Percentiles rank a stretch among this genome's conserved stretches.
Conservation (phyloP, 2,797 vertebrate genomes). For the Peromyscus melanophrys region DNA sequence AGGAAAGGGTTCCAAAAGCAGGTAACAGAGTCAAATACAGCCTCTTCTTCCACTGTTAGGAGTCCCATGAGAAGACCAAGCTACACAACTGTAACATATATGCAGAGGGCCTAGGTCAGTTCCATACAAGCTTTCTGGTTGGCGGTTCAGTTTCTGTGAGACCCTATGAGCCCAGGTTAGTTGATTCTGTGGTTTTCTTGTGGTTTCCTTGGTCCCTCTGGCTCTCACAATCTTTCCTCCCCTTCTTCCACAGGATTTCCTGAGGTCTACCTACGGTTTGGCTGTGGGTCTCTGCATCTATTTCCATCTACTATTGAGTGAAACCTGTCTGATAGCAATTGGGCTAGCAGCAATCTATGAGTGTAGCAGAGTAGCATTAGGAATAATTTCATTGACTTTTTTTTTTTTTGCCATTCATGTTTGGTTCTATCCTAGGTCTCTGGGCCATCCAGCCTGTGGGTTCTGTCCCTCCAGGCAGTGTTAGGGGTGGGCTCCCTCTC, state of each 20-base stretch:
- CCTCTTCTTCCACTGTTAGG: not conserved
- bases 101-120: not conserved
- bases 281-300: not conserved
- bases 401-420: not conserved
- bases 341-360: not conserved
- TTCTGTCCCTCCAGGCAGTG: not conserved
- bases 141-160: not conserved
- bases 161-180: not conserved
- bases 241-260: not conserved
- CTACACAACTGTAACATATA: not conserved
- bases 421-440: not conserved
- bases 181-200: not conserved
- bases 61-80: not conserved
- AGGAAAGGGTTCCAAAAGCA: not conserved
- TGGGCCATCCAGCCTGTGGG: not conserved
- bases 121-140: not conserved
- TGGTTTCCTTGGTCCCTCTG: not conserved
- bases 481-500: not conserved
- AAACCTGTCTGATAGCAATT: not conserved
- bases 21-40: not conserved
- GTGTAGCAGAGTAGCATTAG: not conserved
- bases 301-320: not conserved
- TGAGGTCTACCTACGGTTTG: not conserved
- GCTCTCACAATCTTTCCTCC: not conserved
- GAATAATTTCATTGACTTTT: not conserved